Evolutionary conservation across 2,113 vertebrate species (phyloP).

Genomic region (Micronycteris hirsuta): DNA sequence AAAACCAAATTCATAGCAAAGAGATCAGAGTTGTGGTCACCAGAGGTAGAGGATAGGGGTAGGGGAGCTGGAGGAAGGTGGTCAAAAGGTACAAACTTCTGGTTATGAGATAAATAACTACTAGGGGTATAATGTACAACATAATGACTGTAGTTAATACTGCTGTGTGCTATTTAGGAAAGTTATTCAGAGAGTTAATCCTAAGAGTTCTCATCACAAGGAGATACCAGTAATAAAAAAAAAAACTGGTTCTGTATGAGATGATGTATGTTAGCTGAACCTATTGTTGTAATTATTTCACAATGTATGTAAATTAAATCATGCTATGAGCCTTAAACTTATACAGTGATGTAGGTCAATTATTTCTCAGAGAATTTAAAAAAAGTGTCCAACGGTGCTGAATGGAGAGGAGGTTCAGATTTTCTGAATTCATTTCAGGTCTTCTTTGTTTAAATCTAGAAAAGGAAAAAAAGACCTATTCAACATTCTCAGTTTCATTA

Average conservation of each 20-base stretch:
- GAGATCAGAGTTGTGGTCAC: background rate
- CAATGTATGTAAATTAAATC: background rate
- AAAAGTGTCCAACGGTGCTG: background rate
- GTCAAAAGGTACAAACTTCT: background rate
- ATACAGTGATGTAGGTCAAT: background rate
- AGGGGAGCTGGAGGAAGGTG: background rate
- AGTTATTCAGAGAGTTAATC: background rate
- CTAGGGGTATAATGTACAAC: background rate
- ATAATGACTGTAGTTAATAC: background rate
- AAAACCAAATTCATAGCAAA: background rate
- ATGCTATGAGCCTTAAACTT: background rate
- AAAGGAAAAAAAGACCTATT: background rate
- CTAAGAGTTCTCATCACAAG: background rate
- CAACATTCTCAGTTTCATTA: background rate
- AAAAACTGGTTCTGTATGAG: background rate
- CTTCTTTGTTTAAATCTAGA: background rate
- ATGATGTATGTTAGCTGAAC: background rate
- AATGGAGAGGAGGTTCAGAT: background rate
- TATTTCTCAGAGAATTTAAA: background rate
- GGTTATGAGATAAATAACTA: background rate
- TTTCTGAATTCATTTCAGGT: background rate
- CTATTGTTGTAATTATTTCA: background rate
- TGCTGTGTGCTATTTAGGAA: background rate
- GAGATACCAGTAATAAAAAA: background rate
- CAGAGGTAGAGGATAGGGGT: background rate